Evolutionary conservation across 2,797 vertebrate species (phyloP), one percentile per base, ranked within the genome.

Genomic region (Gobionotothen gibberifrons): DNA sequence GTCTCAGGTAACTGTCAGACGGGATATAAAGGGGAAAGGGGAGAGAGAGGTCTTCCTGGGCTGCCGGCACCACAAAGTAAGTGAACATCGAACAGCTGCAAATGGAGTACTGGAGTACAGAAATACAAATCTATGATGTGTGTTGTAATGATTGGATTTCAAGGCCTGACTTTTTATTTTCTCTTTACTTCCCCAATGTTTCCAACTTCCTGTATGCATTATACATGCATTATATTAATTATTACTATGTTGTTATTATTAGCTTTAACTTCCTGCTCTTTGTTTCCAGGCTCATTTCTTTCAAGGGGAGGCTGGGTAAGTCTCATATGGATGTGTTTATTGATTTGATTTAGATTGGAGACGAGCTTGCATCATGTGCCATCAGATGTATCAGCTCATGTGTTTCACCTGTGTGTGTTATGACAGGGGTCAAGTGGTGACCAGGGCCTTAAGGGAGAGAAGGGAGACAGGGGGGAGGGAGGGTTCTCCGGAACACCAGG

Each of bases 1-100:
- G 46, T 80, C 36, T 4, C 74, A 93, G 93, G 90, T 12, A 79
- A 86, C 79, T 92, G 91, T 76, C 83, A 78, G 85, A 89, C 89
- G 0, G 87, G 92, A 47, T 48, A 85, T 2, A 98, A 97, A 93
- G 98, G 97, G 88, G 96, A 98, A 55, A 98, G 96, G 63, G 98
- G 98, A 43, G 96, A 97, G 43, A 91, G 87, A 71, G 98, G 98
- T 3, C 77, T 92, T 73, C 95, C 96, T 57, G 98, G 97, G 54
- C 85, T 92, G 21, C 95, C 96, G 2, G 95, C 95, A 9, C 66
- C 79, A 40, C 12, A 61, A 57, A 68, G 93, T 95, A 54, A 90
- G 91, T 85, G 7, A n/a, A n/a, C 39, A 8, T 9, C 14, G 22
- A 36, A 22, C 17, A 12, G 16, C 4, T 14, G 11, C 13, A 22